Conservation (phyloP, 1,140 invertebrate genomes). For the Leptinotarsa undecemlineata region DNA sequence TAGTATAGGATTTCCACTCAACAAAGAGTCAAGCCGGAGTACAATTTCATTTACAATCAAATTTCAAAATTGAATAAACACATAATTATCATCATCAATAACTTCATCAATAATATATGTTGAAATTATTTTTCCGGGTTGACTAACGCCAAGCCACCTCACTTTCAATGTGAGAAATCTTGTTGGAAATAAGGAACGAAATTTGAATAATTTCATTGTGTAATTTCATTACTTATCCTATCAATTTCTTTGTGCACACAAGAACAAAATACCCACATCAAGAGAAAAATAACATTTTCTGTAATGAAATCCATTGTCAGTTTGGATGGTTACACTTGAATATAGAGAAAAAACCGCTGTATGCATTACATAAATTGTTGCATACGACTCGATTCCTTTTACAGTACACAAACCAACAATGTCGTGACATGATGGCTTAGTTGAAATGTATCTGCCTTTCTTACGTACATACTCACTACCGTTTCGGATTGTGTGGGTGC, state of each 20-base stretch:
- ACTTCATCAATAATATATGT: no score
- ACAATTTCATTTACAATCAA: no score
- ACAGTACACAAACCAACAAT: slow-evolving; percentile 10
- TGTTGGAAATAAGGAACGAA: neutral
- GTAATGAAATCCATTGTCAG: slow-evolving; percentile 4
- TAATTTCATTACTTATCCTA: neutral
- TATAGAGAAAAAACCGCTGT: slow-evolving; percentile 6
- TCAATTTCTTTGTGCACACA: neutral
- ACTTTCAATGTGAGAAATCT: no score
- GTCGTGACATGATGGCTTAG: slow-evolving; percentile 18
- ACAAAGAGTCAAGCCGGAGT: no score
- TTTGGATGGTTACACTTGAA: slow-evolving; percentile 10
- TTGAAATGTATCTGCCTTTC: neutral
- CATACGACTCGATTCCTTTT: slow-evolving; percentile 14
- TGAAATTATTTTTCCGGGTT: no score
- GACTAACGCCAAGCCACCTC: no score
- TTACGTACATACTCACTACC: neutral
- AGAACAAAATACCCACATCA: neutral
- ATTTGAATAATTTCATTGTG: neutral
- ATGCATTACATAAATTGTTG: slow-evolving; percentile 23
- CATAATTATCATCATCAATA: no score
- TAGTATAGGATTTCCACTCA: no score
- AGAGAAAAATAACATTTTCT: neutral
- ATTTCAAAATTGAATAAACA: no score
- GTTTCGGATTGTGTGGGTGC: neutral